A percentile compares a stretch with the other conserved stretches of the same genome.
These are phyloP conservation scores for Copidosoma aretas DNA, from an alignment of 2,888 invertebrate genomes.

Conservation along the genomic window DNA sequence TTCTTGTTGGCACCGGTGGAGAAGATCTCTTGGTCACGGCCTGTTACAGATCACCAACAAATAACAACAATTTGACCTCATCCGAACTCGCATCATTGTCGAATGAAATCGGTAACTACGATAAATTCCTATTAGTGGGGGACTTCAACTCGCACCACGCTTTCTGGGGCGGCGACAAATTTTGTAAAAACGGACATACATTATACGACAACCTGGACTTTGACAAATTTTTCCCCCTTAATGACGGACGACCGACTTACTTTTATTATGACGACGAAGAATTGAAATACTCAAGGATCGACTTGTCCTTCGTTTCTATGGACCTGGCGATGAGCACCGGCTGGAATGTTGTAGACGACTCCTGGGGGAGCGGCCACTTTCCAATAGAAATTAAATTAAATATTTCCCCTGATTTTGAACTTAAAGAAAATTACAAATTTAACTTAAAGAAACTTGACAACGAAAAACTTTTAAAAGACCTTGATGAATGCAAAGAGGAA, in stretches of 20 bases:
- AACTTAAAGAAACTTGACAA: conserved; percentile 9
- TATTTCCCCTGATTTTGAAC: not conserved
- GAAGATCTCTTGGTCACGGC: conserved; percentile 7
- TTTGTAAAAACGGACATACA: conserved; percentile 7
- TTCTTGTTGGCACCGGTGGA: not conserved
- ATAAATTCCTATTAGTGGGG: conserved; percentile 5
- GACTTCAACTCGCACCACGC: conserved; percentile 22
- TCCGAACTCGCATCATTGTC: not conserved
- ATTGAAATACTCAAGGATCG: conserved; percentile 11
- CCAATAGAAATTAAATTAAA: conserved; percentile 12
- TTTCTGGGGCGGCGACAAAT: conserved; percentile 18
- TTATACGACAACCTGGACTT: conserved; percentile 2
- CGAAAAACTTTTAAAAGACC: not conserved
- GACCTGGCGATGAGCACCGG: not conserved
- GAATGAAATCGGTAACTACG: not conserved
- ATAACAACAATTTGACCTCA: not conserved
- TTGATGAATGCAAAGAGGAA: not conserved
- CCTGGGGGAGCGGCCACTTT: conserved; percentile 20
- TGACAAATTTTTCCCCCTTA: conserved; percentile 8
- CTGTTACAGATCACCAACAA: conserved; percentile 9
- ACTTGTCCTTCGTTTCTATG: not conserved
- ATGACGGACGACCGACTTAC: conserved; percentile 9
- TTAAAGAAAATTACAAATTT: conserved; percentile 4
- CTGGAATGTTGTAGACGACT: conserved; percentile 12
- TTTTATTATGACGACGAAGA: not conserved